Evolutionary conservation across 1,140 invertebrate species (phyloP).

Genomic region (Yoshiicerus persimilis): DNA sequence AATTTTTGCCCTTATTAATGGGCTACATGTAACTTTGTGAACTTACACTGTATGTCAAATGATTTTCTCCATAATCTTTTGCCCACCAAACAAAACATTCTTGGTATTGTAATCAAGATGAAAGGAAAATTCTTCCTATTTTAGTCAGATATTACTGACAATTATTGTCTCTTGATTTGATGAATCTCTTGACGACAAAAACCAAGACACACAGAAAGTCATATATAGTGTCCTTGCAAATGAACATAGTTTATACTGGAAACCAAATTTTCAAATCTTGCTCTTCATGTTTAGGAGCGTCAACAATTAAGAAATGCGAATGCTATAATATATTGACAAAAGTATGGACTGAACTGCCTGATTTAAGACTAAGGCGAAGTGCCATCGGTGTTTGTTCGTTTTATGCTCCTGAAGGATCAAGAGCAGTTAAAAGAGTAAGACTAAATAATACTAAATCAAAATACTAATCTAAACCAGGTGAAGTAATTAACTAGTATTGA

Average conservation of each 20-base stretch:
- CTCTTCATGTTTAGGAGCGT: background rate
- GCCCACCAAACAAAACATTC: too few relatives aligned
- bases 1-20: too few relatives aligned
- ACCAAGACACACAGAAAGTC: too few relatives aligned
- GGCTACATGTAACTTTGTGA: background rate
- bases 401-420: background rate
- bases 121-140: too few relatives aligned
- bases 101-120: background rate
- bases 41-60: background rate
- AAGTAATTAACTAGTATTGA: too few relatives aligned
- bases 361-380: background rate
- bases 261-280: background rate
- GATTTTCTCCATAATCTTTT: too few relatives aligned
- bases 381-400: background rate
- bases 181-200: too few relatives aligned
- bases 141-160: too few relatives aligned
- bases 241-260: background rate
- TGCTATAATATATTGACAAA: background rate
- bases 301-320: background rate
- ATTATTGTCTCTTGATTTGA: too few relatives aligned
- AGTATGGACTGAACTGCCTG: background rate
- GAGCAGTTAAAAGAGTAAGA: background rate
- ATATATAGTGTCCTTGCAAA: too few relatives aligned
- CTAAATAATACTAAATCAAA: background rate
- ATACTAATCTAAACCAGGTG: too few relatives aligned